Evolutionary conservation across 2,888 invertebrate species (phyloP), one percentile per base, ranked within the genome.

Genomic region (Scaptomyza flava): DNA sequence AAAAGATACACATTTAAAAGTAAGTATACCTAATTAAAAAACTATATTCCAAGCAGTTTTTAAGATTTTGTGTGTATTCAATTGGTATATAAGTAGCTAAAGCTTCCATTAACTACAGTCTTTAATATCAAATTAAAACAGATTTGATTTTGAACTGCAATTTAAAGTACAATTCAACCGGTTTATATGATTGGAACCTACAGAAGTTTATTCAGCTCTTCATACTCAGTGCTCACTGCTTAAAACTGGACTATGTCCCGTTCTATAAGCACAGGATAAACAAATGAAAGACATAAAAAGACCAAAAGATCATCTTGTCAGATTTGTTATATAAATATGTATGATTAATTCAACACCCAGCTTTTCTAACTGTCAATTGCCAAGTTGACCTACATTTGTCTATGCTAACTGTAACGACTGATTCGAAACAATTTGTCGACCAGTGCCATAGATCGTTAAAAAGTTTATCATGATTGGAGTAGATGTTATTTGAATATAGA

Each of bases 391-490:
- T 33, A 76, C 60, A 46, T 73, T 62, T 51, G 6, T 12, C 5
- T n/a, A 6, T 47, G 42, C 9, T 51, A 58, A 43, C 47, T 45
- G 58, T 57, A 41, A 17, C 6, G 12, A 52, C 8, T 20, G 41
- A 38, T 14, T 38, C 36, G 46, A 68, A 74, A 31, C 69, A 59
- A 72, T 72, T 72, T 72, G 75, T 69, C 52, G 45, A 33, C 46
- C 42, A 43, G 34, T 60, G 65, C 23, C 60, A 69, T 36, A 62
- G 59, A 48, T 59, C 20, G 3, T 34, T 14, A n/a, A 4, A 45
- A 38, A 11, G 30, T 36, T 59, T 36, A 66, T 77, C 72, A 38
- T 52, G 77, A 51, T 61, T 69, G 20, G 9, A 36, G 14, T 48
- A 34, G 38, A 20, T 62, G 51, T 48, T 51, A 62, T 58, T 47